Base-by-base conservation (phyloP, 2,888 invertebrate genomes). In the Mongoloraphidia duomilia region DNA sequence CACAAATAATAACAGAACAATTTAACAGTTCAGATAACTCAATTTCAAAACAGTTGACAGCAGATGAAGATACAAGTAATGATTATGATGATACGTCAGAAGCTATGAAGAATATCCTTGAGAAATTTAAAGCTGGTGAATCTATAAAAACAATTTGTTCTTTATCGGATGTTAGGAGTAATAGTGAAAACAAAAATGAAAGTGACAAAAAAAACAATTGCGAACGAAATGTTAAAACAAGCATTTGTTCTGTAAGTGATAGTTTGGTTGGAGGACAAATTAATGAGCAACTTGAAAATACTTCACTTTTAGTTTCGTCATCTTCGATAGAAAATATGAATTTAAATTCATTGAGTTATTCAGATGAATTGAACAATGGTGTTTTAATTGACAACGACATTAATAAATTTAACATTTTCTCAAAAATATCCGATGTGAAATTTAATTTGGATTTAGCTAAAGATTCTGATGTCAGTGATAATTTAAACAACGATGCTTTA, bases 51-150 rank as follows among this genome's bases (percentile, higher is more conserved):
- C 26, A 26, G 26, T 26, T 26, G 26, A 26, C 26, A 26, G 26
- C 6, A 6, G 26, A 26, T 26, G 26, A 26, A 6, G 26, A 26
- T 26, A 26, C 26, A 6, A 26, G 26, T 26, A 26, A 26, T 26
- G 26, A 26, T 26, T 26, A 26, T 26, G 54, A 52, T 9, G 53
- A 56, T 50, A 54, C 55, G 9, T 56, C 56, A 8, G 53, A 57
- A 26, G 53, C 54, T 3, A 56, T 56, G 51, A 56, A 52, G 34
- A 54, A 56, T 14, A 54, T 56, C 13, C 44, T 55, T 9, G 56
- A 56, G n/a, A 57, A 54, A 43, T 54, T 55, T 2, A 54, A 55
- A 46, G 50, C 52, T 37, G 56, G 52, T 2, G 49, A 52, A 45
- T 49, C 54, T 8, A 54, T 55, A 46, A 55, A 50, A 10, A 54